Percentiles rank a stretch among this genome's conserved stretches.
Conservation (phyloP, 2,888 invertebrate genomes). For the Watsonalla binaria region DNA sequence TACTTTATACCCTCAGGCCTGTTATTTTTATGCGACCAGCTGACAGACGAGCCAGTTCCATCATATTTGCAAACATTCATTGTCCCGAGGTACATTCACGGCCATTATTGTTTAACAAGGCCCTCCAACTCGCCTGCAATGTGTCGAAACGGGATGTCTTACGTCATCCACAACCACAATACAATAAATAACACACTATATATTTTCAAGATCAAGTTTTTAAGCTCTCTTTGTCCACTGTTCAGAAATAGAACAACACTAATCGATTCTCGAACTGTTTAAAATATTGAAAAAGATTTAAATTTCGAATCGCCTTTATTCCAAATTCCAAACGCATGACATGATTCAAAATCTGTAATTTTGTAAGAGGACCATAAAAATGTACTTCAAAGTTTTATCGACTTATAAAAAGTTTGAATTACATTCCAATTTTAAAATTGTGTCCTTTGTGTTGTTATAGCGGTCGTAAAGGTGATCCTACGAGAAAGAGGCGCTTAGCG, state of each 20-base stretch:
- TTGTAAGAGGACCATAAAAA: background rate
- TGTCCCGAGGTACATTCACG: constrained; percentile 22
- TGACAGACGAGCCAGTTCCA: constrained; percentile 29
- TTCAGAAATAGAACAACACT: background rate
- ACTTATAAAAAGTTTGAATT: background rate
- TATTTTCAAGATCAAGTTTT: background rate
- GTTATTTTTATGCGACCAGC: constrained; percentile 39
- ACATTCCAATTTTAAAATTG: background rate
- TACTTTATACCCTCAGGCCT: constrained; percentile 12
- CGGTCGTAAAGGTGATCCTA: background rate
- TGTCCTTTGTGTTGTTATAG: background rate
- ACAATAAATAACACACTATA: background rate
- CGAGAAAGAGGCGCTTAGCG: constrained; percentile 22
- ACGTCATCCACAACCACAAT: constrained; percentile 10
- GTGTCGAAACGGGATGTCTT: constrained; percentile 24
- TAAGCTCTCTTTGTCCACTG: background rate
- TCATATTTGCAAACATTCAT: constrained; percentile 27
- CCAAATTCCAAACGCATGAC: background rate
- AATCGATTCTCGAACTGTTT: background rate
- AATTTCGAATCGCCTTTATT: background rate
- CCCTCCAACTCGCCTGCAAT: constrained; percentile 33
- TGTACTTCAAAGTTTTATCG: background rate
- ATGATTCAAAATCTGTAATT: background rate
- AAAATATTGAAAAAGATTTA: background rate
- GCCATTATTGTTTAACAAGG: constrained; percentile 33